phyloP scores from a whole-genome alignment of 2,113 vertebrate genomes.

The Melanostigma gelatinosum region DNA sequence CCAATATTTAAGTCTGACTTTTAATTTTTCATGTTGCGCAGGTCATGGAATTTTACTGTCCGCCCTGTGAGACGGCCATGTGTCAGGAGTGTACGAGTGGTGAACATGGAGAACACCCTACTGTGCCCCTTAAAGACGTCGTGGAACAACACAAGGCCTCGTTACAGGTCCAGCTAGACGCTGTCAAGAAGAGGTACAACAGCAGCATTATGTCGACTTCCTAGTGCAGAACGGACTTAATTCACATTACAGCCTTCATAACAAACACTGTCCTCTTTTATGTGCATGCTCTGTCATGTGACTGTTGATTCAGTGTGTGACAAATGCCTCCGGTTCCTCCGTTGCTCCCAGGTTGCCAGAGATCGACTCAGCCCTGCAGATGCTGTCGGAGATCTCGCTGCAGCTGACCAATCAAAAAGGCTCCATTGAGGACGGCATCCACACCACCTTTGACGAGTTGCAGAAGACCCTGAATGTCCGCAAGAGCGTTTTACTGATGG shows the following conservation, averaged over 20 bases:
- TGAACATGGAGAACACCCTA: slow-evolving; percentile 94
- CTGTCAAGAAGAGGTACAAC: slow-evolving; percentile 92
- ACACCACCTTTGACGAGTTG: slow-evolving; percentile 93
- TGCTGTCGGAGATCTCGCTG: slow-evolving; percentile 95
- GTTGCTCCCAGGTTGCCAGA: slow-evolving; percentile 89
- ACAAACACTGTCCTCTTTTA: background rate
- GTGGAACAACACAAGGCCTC: slow-evolving; percentile 97
- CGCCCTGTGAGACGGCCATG: slow-evolving; percentile 97
- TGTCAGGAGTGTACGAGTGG: slow-evolving; percentile 94
- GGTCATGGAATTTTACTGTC: slow-evolving; percentile 99
- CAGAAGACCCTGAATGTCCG: slow-evolving; percentile 97
- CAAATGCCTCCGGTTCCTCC: background rate
- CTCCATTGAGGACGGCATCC: slow-evolving; percentile 94
- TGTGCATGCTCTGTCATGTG: background rate
- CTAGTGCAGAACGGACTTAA: background rate
- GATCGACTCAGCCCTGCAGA: slow-evolving; percentile 94
- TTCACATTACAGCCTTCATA: background rate
- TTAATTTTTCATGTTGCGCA: slow-evolving; percentile 54
- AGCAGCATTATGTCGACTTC: background rate
- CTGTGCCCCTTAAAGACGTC: slow-evolving; percentile 94
- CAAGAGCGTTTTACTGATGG: slow-evolving; percentile 97
- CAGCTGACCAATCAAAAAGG: slow-evolving; percentile 94
- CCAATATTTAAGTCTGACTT: slow-evolving; percentile 7
- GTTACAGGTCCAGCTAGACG: slow-evolving; percentile 90
- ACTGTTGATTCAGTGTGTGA: background rate